phyloP scores from a whole-genome alignment of 2,888 invertebrate genomes.

The Parthenolecanium corni region DNA sequence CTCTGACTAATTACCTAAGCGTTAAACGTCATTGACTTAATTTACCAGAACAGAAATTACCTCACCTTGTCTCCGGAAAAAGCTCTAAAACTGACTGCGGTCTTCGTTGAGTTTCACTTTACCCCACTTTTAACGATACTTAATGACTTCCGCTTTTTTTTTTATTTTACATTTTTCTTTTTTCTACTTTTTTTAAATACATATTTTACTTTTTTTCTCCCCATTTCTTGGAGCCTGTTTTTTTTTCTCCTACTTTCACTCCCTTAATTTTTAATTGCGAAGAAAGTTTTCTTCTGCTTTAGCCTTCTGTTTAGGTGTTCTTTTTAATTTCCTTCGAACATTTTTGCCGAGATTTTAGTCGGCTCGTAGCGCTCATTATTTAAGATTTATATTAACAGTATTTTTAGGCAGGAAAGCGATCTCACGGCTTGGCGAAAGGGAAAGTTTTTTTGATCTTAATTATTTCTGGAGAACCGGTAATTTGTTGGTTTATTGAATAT shows the following conservation, averaged over 20 bases:
- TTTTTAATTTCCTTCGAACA: conserved; percentile 21
- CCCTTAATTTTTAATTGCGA: conserved; percentile 24
- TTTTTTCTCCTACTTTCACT: background rate
- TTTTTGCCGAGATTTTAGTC: conserved; percentile 1
- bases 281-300: conserved; percentile 14
- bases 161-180: background rate
- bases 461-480: too few relatives aligned
- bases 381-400: conserved; percentile 10
- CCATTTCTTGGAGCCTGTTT: background rate
- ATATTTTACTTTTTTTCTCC: background rate
- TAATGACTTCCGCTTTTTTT: conserved; percentile 29
- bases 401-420: conserved; percentile 13
- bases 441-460: too few relatives aligned
- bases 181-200: background rate
- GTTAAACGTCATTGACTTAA: conserved; percentile 30
- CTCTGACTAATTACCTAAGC: conserved; percentile 30
- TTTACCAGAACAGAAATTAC: conserved; percentile 29
- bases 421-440: background rate
- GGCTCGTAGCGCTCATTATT: conserved; percentile 7
- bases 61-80: conserved; percentile 18
- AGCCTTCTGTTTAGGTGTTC: conserved; percentile 16
- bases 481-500: too few relatives aligned
- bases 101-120: conserved; percentile 7
- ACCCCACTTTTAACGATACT: conserved; percentile 29
- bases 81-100: conserved; percentile 15